A percentile compares a stretch with the other conserved stretches of the same genome.
Conservation (phyloP, 2,888 invertebrate species). For the Penaeus monodon region DNA sequence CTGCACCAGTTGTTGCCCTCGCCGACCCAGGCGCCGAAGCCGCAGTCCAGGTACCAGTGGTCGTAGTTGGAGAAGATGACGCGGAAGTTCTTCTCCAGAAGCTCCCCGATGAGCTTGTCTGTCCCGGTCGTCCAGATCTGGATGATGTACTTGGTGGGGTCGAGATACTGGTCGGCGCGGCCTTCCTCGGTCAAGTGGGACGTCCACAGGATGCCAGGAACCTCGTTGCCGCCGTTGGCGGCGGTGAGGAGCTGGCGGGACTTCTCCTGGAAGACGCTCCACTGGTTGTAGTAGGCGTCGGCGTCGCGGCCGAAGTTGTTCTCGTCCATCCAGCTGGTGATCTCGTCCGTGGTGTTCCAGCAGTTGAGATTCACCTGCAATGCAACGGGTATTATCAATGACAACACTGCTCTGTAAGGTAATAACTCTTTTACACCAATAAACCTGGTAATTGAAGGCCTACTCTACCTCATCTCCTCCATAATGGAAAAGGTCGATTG, state of each 20-base stretch:
- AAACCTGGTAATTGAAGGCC: neutral
- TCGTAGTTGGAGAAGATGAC: conserved; percentile 89
- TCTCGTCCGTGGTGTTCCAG: conserved; percentile 63
- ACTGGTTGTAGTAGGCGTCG: conserved; percentile 57
- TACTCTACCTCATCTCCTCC: conserved; percentile 50
- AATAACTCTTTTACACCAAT: no score
- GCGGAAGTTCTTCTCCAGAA: conserved; percentile 80
- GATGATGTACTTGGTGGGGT: conserved; percentile 83
- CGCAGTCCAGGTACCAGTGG: conserved; percentile 87
- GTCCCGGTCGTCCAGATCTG: conserved; percentile 77
- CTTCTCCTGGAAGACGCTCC: conserved; percentile 55
- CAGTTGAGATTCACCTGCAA: conserved; percentile 64
- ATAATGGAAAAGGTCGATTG: conserved; percentile 36
- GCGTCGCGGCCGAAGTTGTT: conserved; percentile 30
- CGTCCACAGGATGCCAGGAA: conserved; percentile 66
- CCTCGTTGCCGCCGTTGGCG: conserved; percentile 24
- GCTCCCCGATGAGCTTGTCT: conserved; percentile 77
- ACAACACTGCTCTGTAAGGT: neutral
- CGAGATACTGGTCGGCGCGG: conserved; percentile 72
- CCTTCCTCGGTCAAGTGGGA: conserved; percentile 63
- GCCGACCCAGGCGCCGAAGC: conserved; percentile 68
- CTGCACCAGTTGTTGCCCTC: conserved; percentile 88
- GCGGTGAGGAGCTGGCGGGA: conserved; percentile 34
- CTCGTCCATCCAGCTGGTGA: conserved; percentile 43
- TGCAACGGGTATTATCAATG: neutral